phyloP scores from a whole-genome alignment of 2,888 invertebrate genomes.

The Deilephila elpenor region DNA sequence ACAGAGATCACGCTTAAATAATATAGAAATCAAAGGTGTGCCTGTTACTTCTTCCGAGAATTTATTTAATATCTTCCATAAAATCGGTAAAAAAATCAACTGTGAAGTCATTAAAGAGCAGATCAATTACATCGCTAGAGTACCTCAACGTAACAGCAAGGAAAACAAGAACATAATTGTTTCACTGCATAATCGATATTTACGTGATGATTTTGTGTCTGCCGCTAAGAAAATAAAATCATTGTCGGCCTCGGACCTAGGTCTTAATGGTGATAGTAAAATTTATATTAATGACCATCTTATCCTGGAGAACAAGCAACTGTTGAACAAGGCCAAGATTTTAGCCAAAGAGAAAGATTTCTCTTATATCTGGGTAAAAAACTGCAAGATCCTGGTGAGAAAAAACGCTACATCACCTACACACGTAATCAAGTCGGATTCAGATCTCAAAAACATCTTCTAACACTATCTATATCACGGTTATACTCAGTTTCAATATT shows the following conservation, averaged over 20 bases:
- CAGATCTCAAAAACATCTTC: not conserved
- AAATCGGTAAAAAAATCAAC: not conserved
- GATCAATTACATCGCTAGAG: constrained; percentile 3
- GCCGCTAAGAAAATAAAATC: not conserved
- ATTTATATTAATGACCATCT: constrained; percentile 1
- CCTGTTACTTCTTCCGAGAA: not conserved
- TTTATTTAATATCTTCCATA: not conserved
- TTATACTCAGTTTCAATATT: too few species aligned
- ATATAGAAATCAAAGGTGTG: not conserved
- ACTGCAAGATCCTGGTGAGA: constrained; percentile 3
- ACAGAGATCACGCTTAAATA: not conserved
- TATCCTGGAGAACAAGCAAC: not conserved
- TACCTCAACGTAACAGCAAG: not conserved
- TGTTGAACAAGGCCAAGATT: not conserved
- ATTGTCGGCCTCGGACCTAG: not conserved
- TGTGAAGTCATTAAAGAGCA: not conserved
- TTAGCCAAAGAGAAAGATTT: not conserved
- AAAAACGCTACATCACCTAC: not conserved
- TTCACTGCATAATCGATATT: not conserved
- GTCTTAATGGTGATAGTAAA: not conserved
- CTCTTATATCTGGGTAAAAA: not conserved
- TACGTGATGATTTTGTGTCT: not conserved
- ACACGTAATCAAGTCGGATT: not conserved
- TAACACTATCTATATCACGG: not conserved
- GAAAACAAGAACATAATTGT: not conserved